Base-by-base conservation (phyloP, 2,888 invertebrate genomes). In the Punctoribates punctum region DNA sequence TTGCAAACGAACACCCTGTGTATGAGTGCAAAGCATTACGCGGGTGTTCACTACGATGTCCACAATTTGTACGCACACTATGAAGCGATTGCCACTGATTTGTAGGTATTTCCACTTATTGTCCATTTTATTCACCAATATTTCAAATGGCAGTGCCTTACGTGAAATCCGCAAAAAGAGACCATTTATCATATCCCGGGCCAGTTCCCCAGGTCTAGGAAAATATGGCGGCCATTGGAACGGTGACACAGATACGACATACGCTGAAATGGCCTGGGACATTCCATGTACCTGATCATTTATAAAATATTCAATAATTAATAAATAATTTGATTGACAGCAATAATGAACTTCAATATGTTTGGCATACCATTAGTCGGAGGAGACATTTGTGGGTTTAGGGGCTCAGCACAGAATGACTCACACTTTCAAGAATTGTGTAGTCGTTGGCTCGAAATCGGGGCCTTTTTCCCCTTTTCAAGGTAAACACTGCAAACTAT, bases 341-440 rank as follows among this genome's bases (percentile, higher is more conserved):
- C 85, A 77, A 85, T 85, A 1, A 84, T 89, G 70, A 83, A 84
- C 73, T 86, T 85, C 81, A 85, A 84, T 77, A 78, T 86, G 75
- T 85, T 84, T 80, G 86, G 85, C 17, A 84, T 85, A 77, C 85
- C 85, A 9, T 83, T 85, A 81, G 83, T 83, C 65, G 84, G 84
- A 34, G 89, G 92, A 0, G 93, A 93, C 83, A 93, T 93, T 80
- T 93, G 93, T 84, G 93, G 93, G 0, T 93, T 93, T 84, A 87
- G 88, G 80, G 89, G 88, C 5, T 15, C 13, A 17, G 13, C 60
- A 2, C 15, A 29, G 13, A 57, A 20, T 23, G 57, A 57, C 9
- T 25, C 51, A n/a, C 51, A 51, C 20, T 51, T 51, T 20, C 86
- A 83, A 8, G 85, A 89, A 60, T 84, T 93, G 23, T 86, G 86